phyloP scores from a whole-genome alignment of 2,113 vertebrate species.

The Hemiscyllium ocellatum region DNA sequence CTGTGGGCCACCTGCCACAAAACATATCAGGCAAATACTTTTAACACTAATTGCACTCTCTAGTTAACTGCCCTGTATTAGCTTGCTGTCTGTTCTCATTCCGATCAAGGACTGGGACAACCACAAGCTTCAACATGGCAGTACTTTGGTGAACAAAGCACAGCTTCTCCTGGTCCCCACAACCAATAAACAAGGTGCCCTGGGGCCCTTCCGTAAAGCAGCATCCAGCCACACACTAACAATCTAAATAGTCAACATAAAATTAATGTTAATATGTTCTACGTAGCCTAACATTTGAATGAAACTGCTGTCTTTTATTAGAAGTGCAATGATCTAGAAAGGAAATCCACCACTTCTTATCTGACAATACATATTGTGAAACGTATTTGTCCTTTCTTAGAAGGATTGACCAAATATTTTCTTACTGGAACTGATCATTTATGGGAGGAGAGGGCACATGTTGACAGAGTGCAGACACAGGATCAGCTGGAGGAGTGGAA shows the following conservation, averaged over 20 bases:
- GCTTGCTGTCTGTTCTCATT: not conserved
- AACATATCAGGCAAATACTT: not conserved
- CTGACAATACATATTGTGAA: not conserved
- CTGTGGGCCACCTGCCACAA: not conserved
- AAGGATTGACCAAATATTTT: not conserved
- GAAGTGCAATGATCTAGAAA: not conserved
- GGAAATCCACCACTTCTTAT: not conserved
- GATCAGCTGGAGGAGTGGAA: not conserved
- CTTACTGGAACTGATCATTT: not conserved
- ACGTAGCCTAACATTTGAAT: not conserved
- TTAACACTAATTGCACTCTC: not conserved
- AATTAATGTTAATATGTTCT: not conserved
- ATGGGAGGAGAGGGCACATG: not conserved
- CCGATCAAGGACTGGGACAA: not conserved
- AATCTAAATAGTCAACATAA: not conserved
- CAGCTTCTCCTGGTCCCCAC: not conserved
- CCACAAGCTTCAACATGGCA: not conserved
- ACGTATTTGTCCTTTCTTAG: not conserved
- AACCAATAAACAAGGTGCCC: not conserved
- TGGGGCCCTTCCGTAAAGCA: not conserved
- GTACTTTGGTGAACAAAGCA: not conserved
- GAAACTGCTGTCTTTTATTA: not conserved
- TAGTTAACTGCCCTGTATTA: not conserved
- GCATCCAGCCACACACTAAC: not conserved
- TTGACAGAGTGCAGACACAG: not conserved